phyloP scores from a whole-genome alignment of 2,113 vertebrate genomes.

The Bubalus kerabau region DNA sequence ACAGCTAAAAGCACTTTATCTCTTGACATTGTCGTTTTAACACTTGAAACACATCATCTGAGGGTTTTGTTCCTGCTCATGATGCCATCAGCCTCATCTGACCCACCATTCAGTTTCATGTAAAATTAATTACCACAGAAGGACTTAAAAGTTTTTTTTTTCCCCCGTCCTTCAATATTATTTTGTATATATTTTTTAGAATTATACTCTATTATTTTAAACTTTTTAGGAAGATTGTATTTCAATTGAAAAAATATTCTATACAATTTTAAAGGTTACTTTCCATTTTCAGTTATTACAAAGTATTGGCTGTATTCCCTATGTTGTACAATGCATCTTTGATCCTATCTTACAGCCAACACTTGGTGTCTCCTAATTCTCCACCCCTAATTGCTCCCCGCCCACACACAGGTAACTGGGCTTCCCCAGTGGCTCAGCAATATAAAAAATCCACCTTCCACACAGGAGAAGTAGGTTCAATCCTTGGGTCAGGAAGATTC shows the following conservation, averaged over 20 bases:
- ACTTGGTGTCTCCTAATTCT: not conserved
- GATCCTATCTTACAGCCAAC: not conserved
- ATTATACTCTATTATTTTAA: not conserved
- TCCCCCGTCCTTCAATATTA: not conserved
- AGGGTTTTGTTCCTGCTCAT: not conserved
- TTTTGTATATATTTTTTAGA: not conserved
- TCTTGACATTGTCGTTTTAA: not conserved
- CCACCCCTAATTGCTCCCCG: not conserved
- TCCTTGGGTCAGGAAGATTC: not conserved
- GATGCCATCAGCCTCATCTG: not conserved
- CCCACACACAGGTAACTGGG: not conserved
- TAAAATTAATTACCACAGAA: not conserved
- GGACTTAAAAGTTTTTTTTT: not conserved
- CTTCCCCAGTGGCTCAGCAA: not conserved
- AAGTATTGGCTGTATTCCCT: not conserved
- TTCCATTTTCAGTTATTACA: not conserved
- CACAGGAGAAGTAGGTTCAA: not conserved
- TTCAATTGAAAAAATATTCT: not conserved
- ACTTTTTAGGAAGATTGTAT: not conserved
- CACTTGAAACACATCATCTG: not conserved
- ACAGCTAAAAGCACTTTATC: not conserved
- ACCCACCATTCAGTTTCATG: not conserved
- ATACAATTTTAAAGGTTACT: not conserved
- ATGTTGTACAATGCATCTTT: not conserved
- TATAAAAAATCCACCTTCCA: not conserved